These are phyloP conservation scores for Syndactyla subalaris DNA, from an alignment of 2,797 vertebrate genomes.

Conservation along the genomic window DNA sequence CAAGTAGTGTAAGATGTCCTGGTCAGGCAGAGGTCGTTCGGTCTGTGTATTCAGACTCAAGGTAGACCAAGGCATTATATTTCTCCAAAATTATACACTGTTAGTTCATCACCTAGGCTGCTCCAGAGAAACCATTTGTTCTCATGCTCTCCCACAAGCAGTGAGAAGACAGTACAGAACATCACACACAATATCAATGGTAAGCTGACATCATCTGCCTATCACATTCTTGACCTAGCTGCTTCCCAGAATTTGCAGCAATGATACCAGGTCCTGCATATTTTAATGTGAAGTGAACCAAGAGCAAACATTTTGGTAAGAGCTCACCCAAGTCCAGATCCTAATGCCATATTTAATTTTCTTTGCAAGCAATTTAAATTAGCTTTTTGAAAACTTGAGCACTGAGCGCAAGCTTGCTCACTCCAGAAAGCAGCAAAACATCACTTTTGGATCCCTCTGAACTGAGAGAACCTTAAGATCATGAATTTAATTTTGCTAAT, in stretches of 20 bases:
- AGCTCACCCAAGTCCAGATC: background rate
- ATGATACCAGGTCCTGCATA: background rate
- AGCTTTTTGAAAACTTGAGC: background rate
- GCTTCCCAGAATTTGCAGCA: background rate
- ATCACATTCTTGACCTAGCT: slow-evolving; percentile 16
- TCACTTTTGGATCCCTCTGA: accelerated
- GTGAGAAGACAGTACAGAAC: slow-evolving; percentile 21
- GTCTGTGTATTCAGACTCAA: background rate
- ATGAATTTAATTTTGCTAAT: background rate
- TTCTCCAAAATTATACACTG: background rate
- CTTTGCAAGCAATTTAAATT: background rate
- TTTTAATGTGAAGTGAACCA: background rate
- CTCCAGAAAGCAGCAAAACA: background rate
- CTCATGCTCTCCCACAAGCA: slow-evolving; percentile 24
- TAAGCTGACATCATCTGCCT: slow-evolving; percentile 30
- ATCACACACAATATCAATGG: background rate
- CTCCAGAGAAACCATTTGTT: slow-evolving; percentile 32
- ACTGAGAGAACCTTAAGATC: background rate
- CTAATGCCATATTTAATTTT: background rate
- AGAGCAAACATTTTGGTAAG: background rate
- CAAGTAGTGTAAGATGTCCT: background rate
- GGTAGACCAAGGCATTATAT: background rate
- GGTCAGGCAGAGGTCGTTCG: background rate
- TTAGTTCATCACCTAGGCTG: background rate
- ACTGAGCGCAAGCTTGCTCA: background rate